phyloP scores from a whole-genome alignment of 35 echinoderm and acorn worm species.

The Stichopus chloronotus region DNA sequence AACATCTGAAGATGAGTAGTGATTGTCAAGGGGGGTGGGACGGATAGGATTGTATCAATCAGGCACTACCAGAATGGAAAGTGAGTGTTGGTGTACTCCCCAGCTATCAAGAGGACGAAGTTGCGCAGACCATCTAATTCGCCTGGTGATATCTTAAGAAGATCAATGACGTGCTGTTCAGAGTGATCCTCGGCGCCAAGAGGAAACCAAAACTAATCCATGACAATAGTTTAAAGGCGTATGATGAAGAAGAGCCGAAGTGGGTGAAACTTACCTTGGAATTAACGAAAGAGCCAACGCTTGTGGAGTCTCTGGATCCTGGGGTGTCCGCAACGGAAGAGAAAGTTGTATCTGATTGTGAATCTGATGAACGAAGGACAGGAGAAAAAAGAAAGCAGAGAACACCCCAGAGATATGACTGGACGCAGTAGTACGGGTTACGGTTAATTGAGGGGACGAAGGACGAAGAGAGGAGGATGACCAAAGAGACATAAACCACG shows the following conservation, averaged over 20 bases:
- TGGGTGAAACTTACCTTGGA: constrained; percentile 38
- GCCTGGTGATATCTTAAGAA: constrained; percentile 34
- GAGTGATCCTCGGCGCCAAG: not conserved
- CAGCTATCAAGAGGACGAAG: constrained; percentile 45
- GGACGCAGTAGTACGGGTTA: too few relatives aligned
- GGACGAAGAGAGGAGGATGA: too few relatives aligned
- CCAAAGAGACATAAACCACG: too few relatives aligned
- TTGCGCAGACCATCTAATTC: constrained; percentile 31
- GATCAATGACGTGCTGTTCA: constrained; percentile 61
- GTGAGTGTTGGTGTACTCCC: constrained; percentile 49
- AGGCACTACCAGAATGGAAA: not conserved
- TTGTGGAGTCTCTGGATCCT: too few relatives aligned
- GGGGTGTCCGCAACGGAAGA: not conserved
- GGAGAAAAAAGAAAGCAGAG: too few relatives aligned
- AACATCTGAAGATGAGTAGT: constrained; percentile 19
- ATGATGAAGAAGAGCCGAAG: constrained; percentile 22
- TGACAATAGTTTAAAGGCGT: constrained; percentile 24
- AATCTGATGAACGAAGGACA: too few relatives aligned
- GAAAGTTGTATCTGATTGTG: too few relatives aligned
- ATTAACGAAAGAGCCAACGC: not conserved
- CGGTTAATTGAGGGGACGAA: too few relatives aligned
- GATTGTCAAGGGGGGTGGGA: constrained; percentile 20
- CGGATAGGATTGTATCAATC: constrained; percentile 8
- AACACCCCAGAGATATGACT: too few relatives aligned
- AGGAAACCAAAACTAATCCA: constrained; percentile 64